A percentile compares a stretch with the other conserved stretches of the same genome.
Conservation (phyloP, 2,113 vertebrate genomes). For the Siniperca knerii region DNA sequence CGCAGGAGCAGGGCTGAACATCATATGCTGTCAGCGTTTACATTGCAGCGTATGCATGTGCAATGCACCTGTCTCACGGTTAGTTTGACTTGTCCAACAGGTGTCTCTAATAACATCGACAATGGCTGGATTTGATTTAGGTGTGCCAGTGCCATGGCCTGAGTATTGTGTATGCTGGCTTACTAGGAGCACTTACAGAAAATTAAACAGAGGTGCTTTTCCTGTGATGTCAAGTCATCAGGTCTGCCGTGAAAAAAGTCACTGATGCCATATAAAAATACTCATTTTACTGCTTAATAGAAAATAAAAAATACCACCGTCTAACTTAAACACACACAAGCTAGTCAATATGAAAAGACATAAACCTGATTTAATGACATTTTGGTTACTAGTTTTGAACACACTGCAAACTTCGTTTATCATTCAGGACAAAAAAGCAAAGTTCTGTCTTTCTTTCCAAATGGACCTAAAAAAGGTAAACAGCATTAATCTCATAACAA, state of each 20-base stretch:
- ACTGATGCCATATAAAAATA: background rate
- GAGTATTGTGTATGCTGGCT: background rate
- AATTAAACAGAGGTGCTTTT: background rate
- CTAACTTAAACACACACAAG: background rate
- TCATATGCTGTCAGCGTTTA: background rate
- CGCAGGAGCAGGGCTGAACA: background rate
- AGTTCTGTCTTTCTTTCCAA: background rate
- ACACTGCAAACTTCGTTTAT: background rate
- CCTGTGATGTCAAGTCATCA: background rate
- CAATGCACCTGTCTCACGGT: constrained; percentile 1
- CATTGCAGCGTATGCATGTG: background rate
- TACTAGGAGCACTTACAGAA: background rate
- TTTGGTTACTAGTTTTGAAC: background rate
- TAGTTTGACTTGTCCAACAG: background rate
- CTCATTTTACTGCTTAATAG: background rate
- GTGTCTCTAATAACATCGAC: background rate
- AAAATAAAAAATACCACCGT: background rate
- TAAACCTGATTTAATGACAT: background rate
- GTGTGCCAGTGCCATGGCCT: background rate
- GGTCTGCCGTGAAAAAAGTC: background rate
- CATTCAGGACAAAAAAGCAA: background rate
- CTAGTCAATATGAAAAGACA: background rate
- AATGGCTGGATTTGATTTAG: background rate
- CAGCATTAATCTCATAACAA: background rate
- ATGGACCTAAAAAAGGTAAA: background rate